Conservation (phyloP, 2,113 vertebrate genomes). For the Naja naja region DNA sequence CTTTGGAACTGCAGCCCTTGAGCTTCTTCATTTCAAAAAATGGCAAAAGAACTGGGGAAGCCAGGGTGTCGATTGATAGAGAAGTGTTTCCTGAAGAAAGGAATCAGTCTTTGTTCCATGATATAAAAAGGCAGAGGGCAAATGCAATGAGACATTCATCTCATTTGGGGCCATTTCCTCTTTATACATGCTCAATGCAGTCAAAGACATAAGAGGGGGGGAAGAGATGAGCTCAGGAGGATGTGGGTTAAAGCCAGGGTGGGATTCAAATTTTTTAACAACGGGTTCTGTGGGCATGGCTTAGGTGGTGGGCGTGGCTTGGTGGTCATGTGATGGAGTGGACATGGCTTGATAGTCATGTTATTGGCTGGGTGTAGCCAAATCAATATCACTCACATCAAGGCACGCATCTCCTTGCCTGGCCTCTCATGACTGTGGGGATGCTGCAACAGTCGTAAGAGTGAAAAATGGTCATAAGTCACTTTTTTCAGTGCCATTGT, state of each 20-base stretch:
- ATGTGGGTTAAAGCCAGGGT: background rate
- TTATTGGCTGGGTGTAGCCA: no score
- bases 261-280: no score
- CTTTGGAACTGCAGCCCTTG: background rate
- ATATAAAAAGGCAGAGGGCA: background rate
- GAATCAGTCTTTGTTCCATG: background rate
- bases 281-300: no score
- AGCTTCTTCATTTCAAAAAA: background rate
- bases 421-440: no score
- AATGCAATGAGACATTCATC: background rate
- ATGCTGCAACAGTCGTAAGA: no score
- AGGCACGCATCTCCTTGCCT: no score
- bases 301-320: no score
- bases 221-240: background rate
- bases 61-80: background rate
- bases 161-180: background rate
- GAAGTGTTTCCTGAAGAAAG: background rate
- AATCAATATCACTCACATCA: no score
- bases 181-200: background rate
- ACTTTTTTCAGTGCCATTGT: no score
- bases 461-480: no score
- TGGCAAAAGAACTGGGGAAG: background rate
- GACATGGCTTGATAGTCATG: no score
- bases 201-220: background rate
- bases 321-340: no score